phyloP scores from a whole-genome alignment of 2,797 vertebrate species.

The Galago senegalensis region DNA sequence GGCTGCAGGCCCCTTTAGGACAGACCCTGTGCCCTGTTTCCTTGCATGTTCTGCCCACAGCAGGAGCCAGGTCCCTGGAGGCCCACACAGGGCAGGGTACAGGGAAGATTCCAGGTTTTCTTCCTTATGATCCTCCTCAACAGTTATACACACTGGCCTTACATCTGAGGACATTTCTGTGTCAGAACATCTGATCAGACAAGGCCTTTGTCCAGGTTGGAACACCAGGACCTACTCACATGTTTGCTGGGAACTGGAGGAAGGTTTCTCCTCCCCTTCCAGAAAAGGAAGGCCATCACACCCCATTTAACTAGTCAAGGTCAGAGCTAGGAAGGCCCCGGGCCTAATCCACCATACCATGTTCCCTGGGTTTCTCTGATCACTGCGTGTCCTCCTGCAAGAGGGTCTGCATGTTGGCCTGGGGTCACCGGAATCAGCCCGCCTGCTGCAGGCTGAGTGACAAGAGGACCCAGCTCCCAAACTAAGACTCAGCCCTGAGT shows the following conservation, averaged over 20 bases:
- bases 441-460: neutral
- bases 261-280: neutral
- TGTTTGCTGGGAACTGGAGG: neutral
- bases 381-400: accelerated
- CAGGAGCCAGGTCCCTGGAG: neutral
- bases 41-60: neutral
- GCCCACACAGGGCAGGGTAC: neutral
- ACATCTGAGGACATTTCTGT: neutral
- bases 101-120: neutral
- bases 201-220: neutral
- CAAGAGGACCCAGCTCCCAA: neutral
- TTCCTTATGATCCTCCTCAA: neutral
- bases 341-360: neutral
- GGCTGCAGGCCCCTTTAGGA: neutral
- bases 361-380: neutral
- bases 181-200: too few relatives aligned
- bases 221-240: neutral
- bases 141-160: neutral
- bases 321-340: neutral
- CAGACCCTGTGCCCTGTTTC: neutral
- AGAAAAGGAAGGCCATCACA: neutral
- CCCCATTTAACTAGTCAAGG: neutral
- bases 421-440: neutral
- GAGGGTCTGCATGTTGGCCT: too few relatives aligned
- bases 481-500: neutral